Evolutionary conservation across 2,888 invertebrate genomes (phyloP).

Genomic region (Andrena bucephala): DNA sequence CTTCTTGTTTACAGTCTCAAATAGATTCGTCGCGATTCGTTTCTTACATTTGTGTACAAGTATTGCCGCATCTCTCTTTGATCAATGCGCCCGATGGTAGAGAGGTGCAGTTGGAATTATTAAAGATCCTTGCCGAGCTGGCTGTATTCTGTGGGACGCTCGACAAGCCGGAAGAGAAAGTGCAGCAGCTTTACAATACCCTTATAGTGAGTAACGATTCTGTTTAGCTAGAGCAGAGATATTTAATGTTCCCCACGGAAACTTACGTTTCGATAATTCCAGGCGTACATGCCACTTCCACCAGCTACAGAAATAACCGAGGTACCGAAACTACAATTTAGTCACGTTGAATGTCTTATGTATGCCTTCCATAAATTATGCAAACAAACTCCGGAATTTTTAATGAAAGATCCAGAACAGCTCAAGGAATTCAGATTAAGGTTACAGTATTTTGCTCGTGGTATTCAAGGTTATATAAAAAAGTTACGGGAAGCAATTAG

Average conservation of each 20-base stretch:
- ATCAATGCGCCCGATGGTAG: conserved; percentile 87
- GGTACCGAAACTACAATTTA: conserved; percentile 95
- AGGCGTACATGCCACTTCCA: conserved; percentile 96
- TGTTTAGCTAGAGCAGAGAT: not conserved
- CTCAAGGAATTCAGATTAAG: conserved; percentile 95
- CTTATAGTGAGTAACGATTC: conserved; percentile 88
- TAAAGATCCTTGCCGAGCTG: conserved; percentile 95
- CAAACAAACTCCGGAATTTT: conserved; percentile 91
- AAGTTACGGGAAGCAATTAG: conserved; percentile 89
- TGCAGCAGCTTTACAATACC: conserved; percentile 91
- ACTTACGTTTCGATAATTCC: conserved; percentile 71
- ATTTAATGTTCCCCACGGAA: not conserved
- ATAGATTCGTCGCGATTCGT: conserved; percentile 95
- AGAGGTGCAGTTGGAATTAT: conserved; percentile 90
- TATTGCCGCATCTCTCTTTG: conserved; percentile 91
- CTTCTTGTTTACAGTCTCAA: conserved; percentile 88
- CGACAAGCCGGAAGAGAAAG: conserved; percentile 90
- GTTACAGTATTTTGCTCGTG: conserved; percentile 96
- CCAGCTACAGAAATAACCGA: conserved; percentile 89
- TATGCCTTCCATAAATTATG: conserved; percentile 91
- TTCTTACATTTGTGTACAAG: conserved; percentile 93
- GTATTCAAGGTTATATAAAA: conserved; percentile 94
- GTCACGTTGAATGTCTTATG: conserved; percentile 96
- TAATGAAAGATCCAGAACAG: conserved; percentile 90
- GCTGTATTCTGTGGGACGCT: conserved; percentile 91